Evolutionary conservation across 1,140 invertebrate genomes (phyloP).

Genomic region (Gerris buenoi): DNA sequence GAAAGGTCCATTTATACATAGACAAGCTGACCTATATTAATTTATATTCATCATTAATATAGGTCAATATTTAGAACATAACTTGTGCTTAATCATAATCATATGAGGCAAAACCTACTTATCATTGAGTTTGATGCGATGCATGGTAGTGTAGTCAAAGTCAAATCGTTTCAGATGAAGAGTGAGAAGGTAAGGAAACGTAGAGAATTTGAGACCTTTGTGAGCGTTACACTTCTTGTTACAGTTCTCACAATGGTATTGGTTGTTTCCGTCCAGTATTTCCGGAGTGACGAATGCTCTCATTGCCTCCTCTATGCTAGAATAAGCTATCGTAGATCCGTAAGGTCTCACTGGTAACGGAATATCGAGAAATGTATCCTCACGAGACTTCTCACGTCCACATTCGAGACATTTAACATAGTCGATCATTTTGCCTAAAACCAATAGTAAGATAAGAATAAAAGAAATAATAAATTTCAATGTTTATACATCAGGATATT

Average conservation of each 20-base stretch:
- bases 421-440: slow-evolving; percentile 71
- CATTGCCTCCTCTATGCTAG: slow-evolving; percentile 72
- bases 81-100: too few relatives aligned
- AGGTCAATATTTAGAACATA: too few relatives aligned
- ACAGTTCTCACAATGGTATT: slow-evolving; percentile 81
- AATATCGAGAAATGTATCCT: slow-evolving; percentile 78
- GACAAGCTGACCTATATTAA: too few relatives aligned
- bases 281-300: slow-evolving; percentile 75
- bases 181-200: slow-evolving; percentile 77
- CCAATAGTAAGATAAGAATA: too few relatives aligned
- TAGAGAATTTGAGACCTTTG: slow-evolving; percentile 76
- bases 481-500: too few relatives aligned
- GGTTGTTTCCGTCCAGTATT: slow-evolving; percentile 69
- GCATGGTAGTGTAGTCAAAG: slow-evolving; percentile 74
- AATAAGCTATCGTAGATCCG: slow-evolving; percentile 59
- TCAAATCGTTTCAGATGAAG: slow-evolving; percentile 82
- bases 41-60: too few relatives aligned
- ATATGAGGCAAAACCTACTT: slow-evolving; percentile 46
- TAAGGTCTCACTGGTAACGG: slow-evolving; percentile 75
- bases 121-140: slow-evolving; percentile 81
- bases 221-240: slow-evolving; percentile 80
- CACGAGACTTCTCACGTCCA: slow-evolving; percentile 62
- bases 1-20: too few relatives aligned
- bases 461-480: not conserved
- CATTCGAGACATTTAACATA: slow-evolving; percentile 86